These are phyloP conservation scores for Mus minutoides DNA, from an alignment of 2,797 vertebrate genomes.

Conservation along the genomic window DNA sequence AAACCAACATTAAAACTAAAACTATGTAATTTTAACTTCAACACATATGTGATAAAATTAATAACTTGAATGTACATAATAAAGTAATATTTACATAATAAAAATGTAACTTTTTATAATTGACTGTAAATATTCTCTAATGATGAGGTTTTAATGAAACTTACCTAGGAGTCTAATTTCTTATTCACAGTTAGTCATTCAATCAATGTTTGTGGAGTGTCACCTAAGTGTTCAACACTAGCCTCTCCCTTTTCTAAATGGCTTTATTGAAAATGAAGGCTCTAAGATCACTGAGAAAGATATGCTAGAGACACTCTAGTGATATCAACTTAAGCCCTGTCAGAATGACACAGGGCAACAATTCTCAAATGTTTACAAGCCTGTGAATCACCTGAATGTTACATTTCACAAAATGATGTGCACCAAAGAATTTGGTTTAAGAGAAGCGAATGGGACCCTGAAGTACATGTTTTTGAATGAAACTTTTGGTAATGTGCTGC, in stretches of 20 bases:
- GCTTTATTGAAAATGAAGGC: neutral
- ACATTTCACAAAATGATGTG: neutral
- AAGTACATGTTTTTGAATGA: neutral
- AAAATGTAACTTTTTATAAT: neutral
- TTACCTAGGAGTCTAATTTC: neutral
- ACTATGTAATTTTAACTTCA: neutral
- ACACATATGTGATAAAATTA: neutral
- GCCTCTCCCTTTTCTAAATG: neutral
- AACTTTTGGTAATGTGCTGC: neutral
- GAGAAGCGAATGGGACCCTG: neutral
- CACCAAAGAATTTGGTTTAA: neutral
- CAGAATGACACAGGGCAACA: neutral
- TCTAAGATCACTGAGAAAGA: neutral
- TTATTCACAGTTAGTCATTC: neutral
- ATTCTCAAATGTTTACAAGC: neutral
- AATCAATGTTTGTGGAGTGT: neutral
- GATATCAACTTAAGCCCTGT: neutral
- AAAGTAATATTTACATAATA: neutral
- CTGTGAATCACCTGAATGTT: neutral
- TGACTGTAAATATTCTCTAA: neutral
- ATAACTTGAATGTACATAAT: neutral
- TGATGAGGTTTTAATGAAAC: neutral
- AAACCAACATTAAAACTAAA: constrained; percentile 3
- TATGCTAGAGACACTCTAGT: neutral
- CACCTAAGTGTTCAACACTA: neutral